Base-by-base conservation (phyloP, 2,888 invertebrate genomes). In the Ptychoptera albimana region DNA sequence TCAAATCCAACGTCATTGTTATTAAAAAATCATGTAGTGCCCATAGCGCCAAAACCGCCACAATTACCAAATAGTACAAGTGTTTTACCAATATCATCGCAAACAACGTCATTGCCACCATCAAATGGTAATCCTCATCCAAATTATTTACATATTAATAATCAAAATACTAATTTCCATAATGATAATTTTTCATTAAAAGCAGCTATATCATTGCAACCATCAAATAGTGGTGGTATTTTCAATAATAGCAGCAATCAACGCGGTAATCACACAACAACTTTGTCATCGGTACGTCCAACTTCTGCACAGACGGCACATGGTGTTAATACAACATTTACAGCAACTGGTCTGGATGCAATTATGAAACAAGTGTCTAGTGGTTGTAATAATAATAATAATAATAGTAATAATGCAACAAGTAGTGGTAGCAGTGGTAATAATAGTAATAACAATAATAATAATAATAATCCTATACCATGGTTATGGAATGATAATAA, bases 401-500 rank as follows among this genome's bases (percentile, higher is more conserved):
- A 23, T 23, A 23, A 23, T 23, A 23, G 7, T 23, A 23, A 23
- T 23, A 23, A 23, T 23, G 23, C n/a, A n/a, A n/a, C n/a, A n/a
- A n/a, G n/a, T n/a, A n/a, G n/a, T n/a, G n/a, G n/a, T n/a, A n/a
- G n/a, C n/a, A n/a, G 23, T 23, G 23, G 23, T 23, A 23, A 23
- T 23, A 23, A 23, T 23, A 5, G 23, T 23, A 23, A 3, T 23
- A 7, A 5, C 7, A 23, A 23, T 23, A 23, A 23, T 23, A 23
- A 23, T 23, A 23, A 23, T 23, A 23, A 23, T 23, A 23, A 23
- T 23, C 4, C n/a, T n/a, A n/a, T n/a, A n/a, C 23, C 44, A 32
- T 46, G 46, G 44, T 32, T 44, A 8, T 46, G 46, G 46, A 46
- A 30, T 32, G 44, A 30, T 12, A n/a, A 37, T 8, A 37, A 23